Percentiles rank a stretch among this genome's conserved stretches.
Evolutionary conservation across 2,113 vertebrate species (phyloP).

Genomic region (Aptenodytes patagonicus): DNA sequence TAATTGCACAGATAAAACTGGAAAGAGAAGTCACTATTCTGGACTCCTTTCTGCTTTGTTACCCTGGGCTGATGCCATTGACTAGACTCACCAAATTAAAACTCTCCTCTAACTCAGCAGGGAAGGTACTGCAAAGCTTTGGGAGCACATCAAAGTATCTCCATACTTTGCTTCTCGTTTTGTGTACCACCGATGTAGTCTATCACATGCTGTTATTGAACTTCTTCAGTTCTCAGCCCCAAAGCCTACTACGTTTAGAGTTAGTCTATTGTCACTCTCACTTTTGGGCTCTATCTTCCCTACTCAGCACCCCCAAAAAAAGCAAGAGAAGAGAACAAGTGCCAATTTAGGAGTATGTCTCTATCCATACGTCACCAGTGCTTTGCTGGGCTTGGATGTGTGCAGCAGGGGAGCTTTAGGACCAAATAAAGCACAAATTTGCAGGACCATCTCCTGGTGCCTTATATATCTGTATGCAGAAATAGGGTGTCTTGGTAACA

Average conservation of each 20-base stretch:
- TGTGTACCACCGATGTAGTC: not conserved
- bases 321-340: not conserved
- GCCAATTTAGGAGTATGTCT: not conserved
- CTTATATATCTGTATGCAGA: not conserved
- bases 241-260: not conserved
- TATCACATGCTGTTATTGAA: not conserved
- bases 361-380: not conserved
- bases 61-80: not conserved
- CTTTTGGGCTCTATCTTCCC: not conserved
- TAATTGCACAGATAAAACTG: not conserved
- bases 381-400: not conserved
- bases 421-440: not conserved
- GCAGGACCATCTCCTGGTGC: not conserved
- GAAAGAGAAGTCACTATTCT: not conserved
- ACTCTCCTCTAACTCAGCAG: not conserved
- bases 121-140: not conserved
- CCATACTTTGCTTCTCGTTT: not conserved
- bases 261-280: not conserved
- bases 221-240: not conserved
- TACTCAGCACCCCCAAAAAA: not conserved
- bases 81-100: not conserved
- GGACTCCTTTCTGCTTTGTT: not conserved
- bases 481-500: not conserved
- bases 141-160: slow-evolving; percentile 15
- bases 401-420: not conserved